Evolutionary conservation across 2,797 vertebrate species (phyloP), one percentile per base, ranked within the genome.

Genomic region (Choloepus didactylus): DNA sequence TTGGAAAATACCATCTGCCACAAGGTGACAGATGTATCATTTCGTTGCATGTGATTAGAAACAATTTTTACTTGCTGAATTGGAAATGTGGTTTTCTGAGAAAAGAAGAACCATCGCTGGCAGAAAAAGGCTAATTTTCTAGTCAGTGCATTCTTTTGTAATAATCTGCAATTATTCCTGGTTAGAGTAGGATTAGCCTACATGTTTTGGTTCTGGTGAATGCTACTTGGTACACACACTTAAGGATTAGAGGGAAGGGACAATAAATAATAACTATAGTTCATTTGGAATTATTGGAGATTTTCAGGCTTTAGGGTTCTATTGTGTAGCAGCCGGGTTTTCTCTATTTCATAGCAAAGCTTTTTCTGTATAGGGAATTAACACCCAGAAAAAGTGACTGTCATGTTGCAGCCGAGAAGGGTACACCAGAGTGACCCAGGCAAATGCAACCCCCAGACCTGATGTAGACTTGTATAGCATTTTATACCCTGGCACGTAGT

Each of bases 21-120:
- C 54, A 67, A 90, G 95, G 95, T 75, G 91, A 96, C 82, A 91
- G 82, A 97, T 54, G 41, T 97, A 95, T 73, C 67, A 94, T 59
- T 49, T 9, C 49, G 89, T 75, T 85, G 82, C 41, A 54, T 93
- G 95, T 86, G 60, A 51, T 44, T 27, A 97, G 93, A 35, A 87
- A 84, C 94, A 79, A 62, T 89, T 88, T 96, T 35, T 56, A 73
- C 91, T 94, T 91, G 60, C 79, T 95, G 82, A 96, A 80, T 87
- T 79, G 85, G 94, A 97, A 72, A 97, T 27, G 46, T 56, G 96
- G 6, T 83, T 90, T 85, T 18, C 29, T 66, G 70, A 25, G 35
- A 35, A 77, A 21, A 51, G 5, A 46, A 69, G 66, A 69, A 92
- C 15, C 49, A 9, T 64, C 44, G 79, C 79, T 94, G 84, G 87